Base-by-base conservation (phyloP, 2,797 vertebrate species). In the Knipowitschia caucasica region DNA sequence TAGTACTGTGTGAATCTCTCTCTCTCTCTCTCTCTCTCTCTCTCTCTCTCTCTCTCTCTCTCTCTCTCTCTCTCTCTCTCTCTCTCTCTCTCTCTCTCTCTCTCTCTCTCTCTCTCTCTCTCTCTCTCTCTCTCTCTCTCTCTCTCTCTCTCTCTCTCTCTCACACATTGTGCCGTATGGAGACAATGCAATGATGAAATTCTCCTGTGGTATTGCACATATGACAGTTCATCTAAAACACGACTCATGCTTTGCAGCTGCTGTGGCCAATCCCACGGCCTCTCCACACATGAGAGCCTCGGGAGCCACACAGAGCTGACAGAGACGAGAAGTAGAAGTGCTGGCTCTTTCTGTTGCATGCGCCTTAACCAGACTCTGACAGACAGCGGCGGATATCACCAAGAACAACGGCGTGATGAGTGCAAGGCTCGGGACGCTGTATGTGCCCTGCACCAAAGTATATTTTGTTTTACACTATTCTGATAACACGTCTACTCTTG, bases 381-480 rank as follows among this genome's bases (percentile, higher is more conserved):
- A 49, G 46, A 49, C 46, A 49, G 30, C 46, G 5, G 46, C 1
- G 46, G 46, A 49, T n/a, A 49, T 49, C 18, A 14, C 29, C 17
- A 34, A 33, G 46, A 49, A 49, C 30, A 49, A 34, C 46, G 3
- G 29, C 21, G 11, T 23, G 29, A 31, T 33, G 30, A 49, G 46
- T 23, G 29, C 18, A 30, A 2, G 11, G 17, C 27, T 21, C 10
- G 8, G 45, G 27, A 47, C 44, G 12, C 46, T n/a, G 34, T 33
- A 49, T 21, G 29, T 34, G 46, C 29, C 18, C 3, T 1, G 18
- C 30, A 21, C 6, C 30, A 49, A 49, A 23, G 29, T 34, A 33
- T 23, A 49, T 18, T 49, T 49, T 23, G 46, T 23, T 49, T 10
- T 33, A 49, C 46, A 33, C 30, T 33, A n/a, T 49, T 49, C 45